Evolutionary conservation across 2,797 vertebrate species (phyloP).

Genomic region (Sebastes oblongus): DNA sequence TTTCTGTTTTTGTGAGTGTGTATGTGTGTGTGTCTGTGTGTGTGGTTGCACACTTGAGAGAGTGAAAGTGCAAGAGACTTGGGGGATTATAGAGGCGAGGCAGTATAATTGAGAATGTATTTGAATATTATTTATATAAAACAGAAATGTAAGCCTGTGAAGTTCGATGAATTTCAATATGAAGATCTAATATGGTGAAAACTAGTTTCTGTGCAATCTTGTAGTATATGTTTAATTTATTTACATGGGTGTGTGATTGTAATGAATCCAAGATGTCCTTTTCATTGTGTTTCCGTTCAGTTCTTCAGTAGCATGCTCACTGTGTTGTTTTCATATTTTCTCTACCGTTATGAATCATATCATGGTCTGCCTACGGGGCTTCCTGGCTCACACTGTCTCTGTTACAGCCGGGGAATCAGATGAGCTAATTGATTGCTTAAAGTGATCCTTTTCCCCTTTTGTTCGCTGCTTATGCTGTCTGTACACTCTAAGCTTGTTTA

Average conservation of each 20-base stretch:
- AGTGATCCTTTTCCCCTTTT: constrained; percentile 48
- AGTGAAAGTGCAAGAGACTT: not conserved
- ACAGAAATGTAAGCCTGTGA: not conserved
- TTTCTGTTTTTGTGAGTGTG: constrained; percentile 3
- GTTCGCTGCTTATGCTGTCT: not conserved
- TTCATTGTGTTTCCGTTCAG: not conserved
- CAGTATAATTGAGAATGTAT: constrained; percentile 11
- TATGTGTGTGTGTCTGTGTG: not conserved
- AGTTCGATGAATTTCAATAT: not conserved
- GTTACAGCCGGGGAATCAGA: constrained; percentile 48
- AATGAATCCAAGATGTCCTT: not conserved
- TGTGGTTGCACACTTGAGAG: constrained; percentile 3
- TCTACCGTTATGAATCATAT: constrained; percentile 29
- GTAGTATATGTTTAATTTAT: not conserved
- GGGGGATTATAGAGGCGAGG: constrained; percentile 2
- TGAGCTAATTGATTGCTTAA: constrained; percentile 55
- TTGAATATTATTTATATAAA: constrained; percentile 1
- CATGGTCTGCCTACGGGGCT: constrained; percentile 17
- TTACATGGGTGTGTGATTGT: not conserved
- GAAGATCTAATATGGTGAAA: not conserved
- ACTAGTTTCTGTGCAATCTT: not conserved
- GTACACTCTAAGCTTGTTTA: constrained; percentile 20
- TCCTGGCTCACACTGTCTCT: constrained; percentile 41
- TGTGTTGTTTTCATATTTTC: not conserved
- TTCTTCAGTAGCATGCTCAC: not conserved